Conservation (phyloP, 2,888 invertebrate genomes). For the Drosophila phalerata region DNA sequence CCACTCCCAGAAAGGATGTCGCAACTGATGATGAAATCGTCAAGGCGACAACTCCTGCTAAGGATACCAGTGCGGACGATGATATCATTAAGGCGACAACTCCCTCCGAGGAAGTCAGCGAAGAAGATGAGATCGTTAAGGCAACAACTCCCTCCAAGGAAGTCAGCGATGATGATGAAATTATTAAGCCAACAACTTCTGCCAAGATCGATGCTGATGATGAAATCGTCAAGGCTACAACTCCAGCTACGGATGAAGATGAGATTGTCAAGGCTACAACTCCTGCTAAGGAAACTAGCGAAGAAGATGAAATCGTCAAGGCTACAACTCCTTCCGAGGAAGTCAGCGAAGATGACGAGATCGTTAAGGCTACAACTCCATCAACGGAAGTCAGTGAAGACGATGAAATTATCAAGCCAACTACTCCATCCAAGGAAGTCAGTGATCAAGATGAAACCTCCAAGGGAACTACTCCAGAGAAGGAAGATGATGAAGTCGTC, state of each 20-base stretch:
- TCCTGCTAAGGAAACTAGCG: constrained; percentile 8
- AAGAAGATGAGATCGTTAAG: constrained; percentile 9
- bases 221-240: constrained; percentile 10
- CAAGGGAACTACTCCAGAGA: constrained; percentile 1
- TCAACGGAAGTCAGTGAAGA: constrained; percentile 3
- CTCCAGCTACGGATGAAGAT: constrained; percentile 16
- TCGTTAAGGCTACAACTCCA: constrained; percentile 23
- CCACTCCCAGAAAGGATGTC: constrained; percentile 17
- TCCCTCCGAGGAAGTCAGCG: constrained; percentile 18
- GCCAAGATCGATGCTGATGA: neutral
- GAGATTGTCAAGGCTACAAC: constrained; percentile 27
- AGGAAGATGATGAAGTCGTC: constrained; percentile 13
- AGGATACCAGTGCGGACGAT: constrained; percentile 5
- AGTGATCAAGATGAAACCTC: constrained; percentile 2
- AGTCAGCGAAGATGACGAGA: constrained; percentile 14
- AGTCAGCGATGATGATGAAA: constrained; percentile 10
- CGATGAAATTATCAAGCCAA: constrained; percentile 13
- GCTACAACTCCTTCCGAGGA: constrained; percentile 31
- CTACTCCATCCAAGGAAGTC: constrained; percentile 24
- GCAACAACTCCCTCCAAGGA: constrained; percentile 10
- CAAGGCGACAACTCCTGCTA: constrained; percentile 24
- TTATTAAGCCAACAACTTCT: constrained; percentile 6
- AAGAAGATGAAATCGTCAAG: constrained; percentile 38
- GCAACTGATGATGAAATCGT: constrained; percentile 13
- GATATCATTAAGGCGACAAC: constrained; percentile 16